phyloP scores from a whole-genome alignment of 2,797 vertebrate species.

The Otolemur crassicaudatus region DNA sequence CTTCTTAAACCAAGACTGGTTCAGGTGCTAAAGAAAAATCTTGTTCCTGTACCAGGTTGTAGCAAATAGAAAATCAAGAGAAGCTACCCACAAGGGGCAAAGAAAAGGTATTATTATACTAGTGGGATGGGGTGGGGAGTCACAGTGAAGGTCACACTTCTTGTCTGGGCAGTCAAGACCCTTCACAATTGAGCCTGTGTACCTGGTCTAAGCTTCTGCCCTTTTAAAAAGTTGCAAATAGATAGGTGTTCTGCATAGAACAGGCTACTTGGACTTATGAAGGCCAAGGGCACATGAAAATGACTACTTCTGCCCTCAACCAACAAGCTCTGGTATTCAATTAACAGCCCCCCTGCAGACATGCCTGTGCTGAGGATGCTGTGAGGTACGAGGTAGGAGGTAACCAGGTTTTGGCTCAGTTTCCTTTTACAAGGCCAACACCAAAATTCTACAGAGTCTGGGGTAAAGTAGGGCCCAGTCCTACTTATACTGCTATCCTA shows the following conservation, averaged over 20 bases:
- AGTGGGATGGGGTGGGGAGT: not conserved
- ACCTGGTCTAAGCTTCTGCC: not conserved
- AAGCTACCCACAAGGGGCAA: not conserved
- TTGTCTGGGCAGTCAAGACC: not conserved
- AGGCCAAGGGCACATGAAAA: not conserved
- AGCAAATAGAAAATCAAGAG: not conserved
- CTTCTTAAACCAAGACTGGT: not conserved
- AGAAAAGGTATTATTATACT: not conserved
- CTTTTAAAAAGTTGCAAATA: not conserved
- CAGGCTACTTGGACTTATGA: not conserved
- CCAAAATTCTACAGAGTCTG: not conserved
- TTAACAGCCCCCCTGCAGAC: too few species aligned
- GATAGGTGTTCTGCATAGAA: not conserved
- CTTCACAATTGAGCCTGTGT: not conserved
- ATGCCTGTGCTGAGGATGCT: rapidly evolving
- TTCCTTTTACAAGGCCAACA: not conserved
- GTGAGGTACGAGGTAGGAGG: not conserved
- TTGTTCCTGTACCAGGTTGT: not conserved
- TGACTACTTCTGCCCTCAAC: too few species aligned
- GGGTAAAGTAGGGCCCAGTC: not conserved
- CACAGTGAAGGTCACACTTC: not conserved
- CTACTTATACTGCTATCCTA: rapidly evolving
- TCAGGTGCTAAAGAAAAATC: not conserved
- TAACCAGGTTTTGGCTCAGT: not conserved
- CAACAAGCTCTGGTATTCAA: not conserved